phyloP scores from a whole-genome alignment of 2,888 invertebrate species.

The Pristionchus maxplancki region DNA sequence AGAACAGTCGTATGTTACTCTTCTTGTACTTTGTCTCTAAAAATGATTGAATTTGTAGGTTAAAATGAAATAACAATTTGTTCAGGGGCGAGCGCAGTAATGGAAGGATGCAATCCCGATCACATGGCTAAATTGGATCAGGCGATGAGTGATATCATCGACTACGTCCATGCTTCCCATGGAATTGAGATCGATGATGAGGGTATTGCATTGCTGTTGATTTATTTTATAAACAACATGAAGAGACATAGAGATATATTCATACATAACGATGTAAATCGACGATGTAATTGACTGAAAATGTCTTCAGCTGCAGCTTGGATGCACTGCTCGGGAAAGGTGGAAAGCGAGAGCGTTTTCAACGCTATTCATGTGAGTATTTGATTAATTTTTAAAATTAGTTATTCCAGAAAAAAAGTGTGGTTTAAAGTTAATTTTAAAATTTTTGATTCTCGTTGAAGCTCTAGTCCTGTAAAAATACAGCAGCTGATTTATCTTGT shows the following conservation, averaged over 20 bases:
- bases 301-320: slow-evolving; percentile 21
- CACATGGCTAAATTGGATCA: slow-evolving; percentile 37
- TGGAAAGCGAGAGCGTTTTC: slow-evolving; percentile 34
- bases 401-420: no score
- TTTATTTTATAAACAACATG: neutral
- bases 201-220: no score
- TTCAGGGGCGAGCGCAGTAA: slow-evolving; percentile 11
- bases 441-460: no score
- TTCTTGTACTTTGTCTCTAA: neutral
- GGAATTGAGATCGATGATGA: slow-evolving; percentile 33
- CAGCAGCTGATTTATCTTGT: no score
- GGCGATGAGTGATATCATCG: slow-evolving; percentile 36
- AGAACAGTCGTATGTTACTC: slow-evolving; percentile 37
- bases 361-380: slow-evolving; percentile 29
- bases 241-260: no score
- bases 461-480: no score
- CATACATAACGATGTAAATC: no score
- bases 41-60: neutral
- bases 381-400: neutral
- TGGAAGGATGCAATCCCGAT: slow-evolving; percentile 31
- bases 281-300: neutral
- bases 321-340: slow-evolving; percentile 47
- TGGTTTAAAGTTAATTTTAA: no score
- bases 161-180: slow-evolving; percentile 40
- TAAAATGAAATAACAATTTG: neutral